Percentiles rank a stretch among this genome's conserved stretches.
Evolutionary conservation across 2,888 invertebrate species (phyloP).

Genomic region (Sarcophaga variegata): DNA sequence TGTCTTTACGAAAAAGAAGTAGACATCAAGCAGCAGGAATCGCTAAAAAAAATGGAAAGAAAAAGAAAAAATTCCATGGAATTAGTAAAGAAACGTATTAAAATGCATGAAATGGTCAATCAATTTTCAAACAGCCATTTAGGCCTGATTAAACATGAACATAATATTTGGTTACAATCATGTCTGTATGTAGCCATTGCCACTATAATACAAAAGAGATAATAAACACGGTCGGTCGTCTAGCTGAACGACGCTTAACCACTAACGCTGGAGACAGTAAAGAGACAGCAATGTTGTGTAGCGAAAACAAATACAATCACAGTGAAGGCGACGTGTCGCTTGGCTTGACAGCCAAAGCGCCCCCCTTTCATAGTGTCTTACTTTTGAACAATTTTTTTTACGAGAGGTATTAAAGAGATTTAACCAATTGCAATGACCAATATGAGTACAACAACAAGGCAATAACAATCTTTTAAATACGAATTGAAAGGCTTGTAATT

Average conservation of each 20-base stretch:
- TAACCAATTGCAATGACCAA: conserved; percentile 1
- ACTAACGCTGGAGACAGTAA: conserved; percentile 49
- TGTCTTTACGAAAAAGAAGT: conserved; percentile 36
- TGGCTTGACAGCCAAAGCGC: conserved; percentile 45
- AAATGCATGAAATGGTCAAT: conserved; percentile 49
- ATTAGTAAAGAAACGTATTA: conserved; percentile 14
- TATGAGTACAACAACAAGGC: background rate
- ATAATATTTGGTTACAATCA: conserved; percentile 58
- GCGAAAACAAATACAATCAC: too few species aligned
- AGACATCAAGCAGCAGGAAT: conserved; percentile 69
- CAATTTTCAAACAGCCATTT: conserved; percentile 49
- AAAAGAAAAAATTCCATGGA: background rate
- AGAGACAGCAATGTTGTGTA: conserved; percentile 44
- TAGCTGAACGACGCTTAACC: background rate
- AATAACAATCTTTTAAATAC: conserved; percentile 53
- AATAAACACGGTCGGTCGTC: conserved; percentile 2
- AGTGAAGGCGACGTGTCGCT: conserved; percentile 3
- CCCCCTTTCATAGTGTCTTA: conserved; percentile 15
- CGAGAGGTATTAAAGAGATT: conserved; percentile 23
- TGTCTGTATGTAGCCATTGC: conserved; percentile 27
- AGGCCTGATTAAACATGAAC: conserved; percentile 51
- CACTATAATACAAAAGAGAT: conserved; percentile 45
- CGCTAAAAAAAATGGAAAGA: conserved; percentile 17
- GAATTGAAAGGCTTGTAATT: conserved; percentile 65
- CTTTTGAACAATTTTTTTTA: background rate